Evolutionary conservation across 2,113 vertebrate species (phyloP).

Genomic region (Aleadryas rufinucha): DNA sequence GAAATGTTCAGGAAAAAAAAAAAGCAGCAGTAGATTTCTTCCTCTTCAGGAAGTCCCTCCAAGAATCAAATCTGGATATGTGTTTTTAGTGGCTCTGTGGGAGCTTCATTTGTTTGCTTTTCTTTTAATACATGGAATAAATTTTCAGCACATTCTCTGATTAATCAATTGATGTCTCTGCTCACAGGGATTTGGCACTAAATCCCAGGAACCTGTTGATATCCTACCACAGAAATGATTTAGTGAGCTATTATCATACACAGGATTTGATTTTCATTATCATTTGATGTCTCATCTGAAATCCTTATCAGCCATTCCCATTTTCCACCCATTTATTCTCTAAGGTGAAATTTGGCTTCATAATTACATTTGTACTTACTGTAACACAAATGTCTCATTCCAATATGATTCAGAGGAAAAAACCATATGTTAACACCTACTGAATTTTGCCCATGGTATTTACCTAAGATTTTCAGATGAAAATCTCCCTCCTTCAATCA

Average conservation of each 20-base stretch:
- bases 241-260: background rate
- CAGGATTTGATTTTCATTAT: background rate
- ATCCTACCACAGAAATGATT: background rate
- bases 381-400: background rate
- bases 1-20: background rate
- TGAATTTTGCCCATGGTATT: background rate
- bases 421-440: background rate
- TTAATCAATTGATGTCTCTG: background rate
- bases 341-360: background rate
- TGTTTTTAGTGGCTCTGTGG: background rate
- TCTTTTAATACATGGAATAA: background rate
- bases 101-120: background rate
- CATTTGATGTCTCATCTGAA: background rate
- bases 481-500: background rate
- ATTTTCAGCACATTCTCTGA: background rate
- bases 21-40: background rate
- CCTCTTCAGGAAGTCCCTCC: background rate
- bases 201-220: background rate
- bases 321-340: background rate
- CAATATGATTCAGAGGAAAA: background rate
- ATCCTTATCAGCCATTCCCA: background rate
- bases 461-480: background rate
- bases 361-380: background rate
- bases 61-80: background rate
- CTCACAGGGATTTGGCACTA: background rate